Evolutionary conservation across 2,113 vertebrate species (phyloP), one percentile per base, ranked within the genome.

Genomic region (Grantiella picta): DNA sequence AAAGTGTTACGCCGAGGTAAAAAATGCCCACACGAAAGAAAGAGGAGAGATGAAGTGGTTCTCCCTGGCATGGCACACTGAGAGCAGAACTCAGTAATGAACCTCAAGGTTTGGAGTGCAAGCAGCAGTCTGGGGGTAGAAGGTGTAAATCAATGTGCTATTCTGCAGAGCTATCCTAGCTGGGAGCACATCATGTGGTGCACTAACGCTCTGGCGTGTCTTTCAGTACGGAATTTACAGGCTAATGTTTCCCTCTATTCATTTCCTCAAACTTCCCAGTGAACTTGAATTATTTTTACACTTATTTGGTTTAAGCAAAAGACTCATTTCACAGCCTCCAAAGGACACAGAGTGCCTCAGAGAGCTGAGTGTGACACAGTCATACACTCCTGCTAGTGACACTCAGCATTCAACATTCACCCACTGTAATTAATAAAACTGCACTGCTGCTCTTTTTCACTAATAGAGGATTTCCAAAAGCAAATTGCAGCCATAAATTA

Each of bases 381-480:
- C 86, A 38, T 11, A 11, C 38, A 47, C 90, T 59, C 63, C 71
- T 47, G 60, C 33, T 3, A 9, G 59, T 63, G 82, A 92, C 87
- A 80, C 68, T 77, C 78, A 81, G 86, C 89, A 91, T 71, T 92
- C 96, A 83, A 59, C 91, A 94, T 38, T 15, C 83, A 89, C 84
- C 84, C 15, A 4, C 78, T 60, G 76, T 29, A 93, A 96, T 92
- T 89, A 94, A 85, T 90, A 82, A 92, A 95, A 93, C 75, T 17
- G 42, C 12, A 2, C 57, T 59, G 25, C 31, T 71, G 80, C 78
- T 86, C 66, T 93, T 95, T 97, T 91, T 92, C 82, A 84, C 84
- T 96, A 95, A 94, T 77, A 92, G 92, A 95, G 81, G 82, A 97
- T 96, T 96, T 97, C 96, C 92, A 96, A 94, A 84, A 94, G 82